Evolutionary conservation across 2,797 vertebrate species (phyloP).

Genomic region (Acridotheres tristis): DNA sequence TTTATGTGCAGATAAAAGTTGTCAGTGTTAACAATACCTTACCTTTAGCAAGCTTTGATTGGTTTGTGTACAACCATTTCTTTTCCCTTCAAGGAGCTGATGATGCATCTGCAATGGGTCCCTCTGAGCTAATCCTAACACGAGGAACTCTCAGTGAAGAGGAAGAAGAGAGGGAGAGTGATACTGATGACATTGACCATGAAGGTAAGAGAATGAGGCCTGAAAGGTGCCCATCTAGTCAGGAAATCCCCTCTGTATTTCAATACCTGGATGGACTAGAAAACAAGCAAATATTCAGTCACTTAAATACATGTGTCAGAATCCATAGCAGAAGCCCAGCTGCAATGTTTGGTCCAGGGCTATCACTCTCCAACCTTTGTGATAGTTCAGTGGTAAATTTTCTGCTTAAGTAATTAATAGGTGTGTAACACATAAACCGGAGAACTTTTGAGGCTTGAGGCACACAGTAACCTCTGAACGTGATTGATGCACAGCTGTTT

Average conservation of each 20-base stretch:
- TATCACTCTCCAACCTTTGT: neutral
- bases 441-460: neutral
- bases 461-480: neutral
- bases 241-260: neutral
- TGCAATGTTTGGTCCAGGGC: neutral
- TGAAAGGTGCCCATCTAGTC: neutral
- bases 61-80: neutral
- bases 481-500: neutral
- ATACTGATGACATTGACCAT: conserved; percentile 90
- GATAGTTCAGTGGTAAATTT: neutral
- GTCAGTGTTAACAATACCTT: neutral
- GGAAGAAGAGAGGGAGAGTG: conserved; percentile 83
- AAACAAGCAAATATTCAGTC: neutral
- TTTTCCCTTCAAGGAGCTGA: conserved; percentile 60
- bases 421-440: neutral
- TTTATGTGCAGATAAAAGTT: neutral
- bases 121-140: conserved; percentile 91
- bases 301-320: neutral
- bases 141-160: conserved; percentile 83
- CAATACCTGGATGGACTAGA: neutral
- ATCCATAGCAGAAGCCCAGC: neutral
- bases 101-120: conserved; percentile 69
- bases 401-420: neutral
- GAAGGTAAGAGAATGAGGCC: conserved; percentile 74
- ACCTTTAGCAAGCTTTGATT: neutral